Evolutionary conservation across 2,797 vertebrate genomes (phyloP), one percentile per base, ranked within the genome.

Genomic region (Falco naumanni): DNA sequence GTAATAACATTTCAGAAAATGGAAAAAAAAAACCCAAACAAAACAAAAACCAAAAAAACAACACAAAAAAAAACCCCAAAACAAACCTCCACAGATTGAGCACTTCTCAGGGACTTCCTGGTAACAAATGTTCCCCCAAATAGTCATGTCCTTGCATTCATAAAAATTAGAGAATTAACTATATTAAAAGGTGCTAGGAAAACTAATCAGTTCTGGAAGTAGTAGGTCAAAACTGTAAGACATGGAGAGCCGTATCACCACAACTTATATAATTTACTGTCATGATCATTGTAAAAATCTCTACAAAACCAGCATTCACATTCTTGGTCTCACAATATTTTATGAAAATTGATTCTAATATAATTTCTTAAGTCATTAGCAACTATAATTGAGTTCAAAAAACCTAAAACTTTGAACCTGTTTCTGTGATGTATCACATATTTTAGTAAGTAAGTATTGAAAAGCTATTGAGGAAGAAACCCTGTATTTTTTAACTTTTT

Each of bases 401-500:
- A 70, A 7, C 9, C 1, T 31, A 51, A 72, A 65, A 59, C 1
- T 22, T 22, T 56, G 5, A 45, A 13, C 45, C 18, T 60, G 11
- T 47, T 91, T 75, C 69, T 57, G 13, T 70, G 29, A 66, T 18
- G 5, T 14, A 70, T 53, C 34, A 86, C 72, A 56, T 66, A 76
- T 26, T 76, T 78, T 5, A 85, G 10, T 25, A 76, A 66, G 15
- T 29, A 89, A 16, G 20, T 51, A 26, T 48, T 69, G 57, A 18
- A 66, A 78, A 82, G 28, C 4, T n/a, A 39, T 14, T 16, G 22
- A 48, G 69, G 29, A 83, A 53, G 3, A 54, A 53, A 47, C 22
- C 4, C 4, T 41, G 20, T 28, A 0, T 21, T 88, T 89, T 65
- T n/a, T 0, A 34, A 2, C 0, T 25, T n/a, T 66, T 74, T n/a